Conservation (phyloP, 2,797 vertebrate species). For the Karalla daura region DNA sequence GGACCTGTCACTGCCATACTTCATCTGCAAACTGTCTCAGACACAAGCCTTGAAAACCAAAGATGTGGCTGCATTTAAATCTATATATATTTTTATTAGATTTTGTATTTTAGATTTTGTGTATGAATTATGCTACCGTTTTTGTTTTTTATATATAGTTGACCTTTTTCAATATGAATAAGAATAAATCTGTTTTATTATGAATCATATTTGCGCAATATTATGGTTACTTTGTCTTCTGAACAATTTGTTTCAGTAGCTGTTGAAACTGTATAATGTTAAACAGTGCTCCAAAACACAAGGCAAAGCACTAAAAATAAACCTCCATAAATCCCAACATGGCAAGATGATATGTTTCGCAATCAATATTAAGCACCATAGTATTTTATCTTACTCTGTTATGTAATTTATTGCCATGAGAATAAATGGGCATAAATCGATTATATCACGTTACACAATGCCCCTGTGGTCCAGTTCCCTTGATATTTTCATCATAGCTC, state of each 20-base stretch:
- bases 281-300: background rate
- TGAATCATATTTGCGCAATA: conserved; percentile 39
- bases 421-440: background rate
- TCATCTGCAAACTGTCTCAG: conserved; percentile 23
- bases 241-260: background rate
- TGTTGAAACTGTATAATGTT: background rate
- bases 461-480: background rate
- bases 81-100: conserved; percentile 49
- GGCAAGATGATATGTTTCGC: background rate
- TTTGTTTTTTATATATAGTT: conserved; percentile 62
- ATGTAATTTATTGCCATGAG: background rate
- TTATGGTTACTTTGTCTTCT: conserved; percentile 22
- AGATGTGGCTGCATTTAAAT: conserved; percentile 28
- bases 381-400: conserved; percentile 3
- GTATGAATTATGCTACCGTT: conserved; percentile 41
- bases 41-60: conserved; percentile 41
- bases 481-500: background rate
- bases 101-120: conserved; percentile 59
- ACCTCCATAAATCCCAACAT: background rate
- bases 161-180: conserved; percentile 41
- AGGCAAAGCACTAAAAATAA: background rate
- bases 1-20: conserved; percentile 18
- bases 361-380: background rate
- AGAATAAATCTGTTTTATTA: conserved; percentile 68
- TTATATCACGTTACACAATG: conserved; percentile 7